Base-by-base conservation (phyloP, 1,140 invertebrate species). In the Physella acuta region DNA sequence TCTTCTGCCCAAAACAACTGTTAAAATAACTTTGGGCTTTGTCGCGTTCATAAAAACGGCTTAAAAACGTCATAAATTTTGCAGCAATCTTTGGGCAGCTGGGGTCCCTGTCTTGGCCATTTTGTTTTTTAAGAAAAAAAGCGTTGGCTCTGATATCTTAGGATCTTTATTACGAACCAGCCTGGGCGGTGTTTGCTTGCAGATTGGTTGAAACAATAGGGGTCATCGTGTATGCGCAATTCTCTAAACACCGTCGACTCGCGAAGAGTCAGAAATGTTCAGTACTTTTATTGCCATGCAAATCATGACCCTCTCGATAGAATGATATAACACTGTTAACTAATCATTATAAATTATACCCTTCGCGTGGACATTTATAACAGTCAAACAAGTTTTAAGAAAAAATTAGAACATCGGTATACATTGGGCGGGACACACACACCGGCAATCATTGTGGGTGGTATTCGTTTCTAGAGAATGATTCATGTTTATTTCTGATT, bases 1-100 rank as follows among this genome's bases (percentile, higher is more conserved):
- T 64, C 44, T 28, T 52, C 24, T 53, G 44, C 62, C 51, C 62
- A 4, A 49, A 64, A 64, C 62, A 64, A 64, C 62, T 64, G 62
- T 64, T 64, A 64, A 64, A 64, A 51, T 64, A 64, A 64, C 62
- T 64, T 51, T 64, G 62, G 28, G 37, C 62, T 64, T 30, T 64
- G 44, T 44, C 62, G 33, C 49, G 28, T 28, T 34, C 14, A 11
- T 36, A 31, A 36, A 33, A 60, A 60, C 14, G 11, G 26, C 8
- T 33, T 55, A 36, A 64, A 31, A 39, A 37, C 2, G 51, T 33
- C 62, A 64, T 64, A 64, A 64, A 64, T 64, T 64, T 37, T 53
- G 62, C 62, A 61, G 2, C 62, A 53, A 64, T 49, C 28, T 52
- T 52, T 20, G 44, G 51, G 44, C 62, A 64, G 62, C 62, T 64